These are phyloP conservation scores for Cephalopterus ornatus DNA, from an alignment of 2,113 vertebrate species.

Conservation along the genomic window DNA sequence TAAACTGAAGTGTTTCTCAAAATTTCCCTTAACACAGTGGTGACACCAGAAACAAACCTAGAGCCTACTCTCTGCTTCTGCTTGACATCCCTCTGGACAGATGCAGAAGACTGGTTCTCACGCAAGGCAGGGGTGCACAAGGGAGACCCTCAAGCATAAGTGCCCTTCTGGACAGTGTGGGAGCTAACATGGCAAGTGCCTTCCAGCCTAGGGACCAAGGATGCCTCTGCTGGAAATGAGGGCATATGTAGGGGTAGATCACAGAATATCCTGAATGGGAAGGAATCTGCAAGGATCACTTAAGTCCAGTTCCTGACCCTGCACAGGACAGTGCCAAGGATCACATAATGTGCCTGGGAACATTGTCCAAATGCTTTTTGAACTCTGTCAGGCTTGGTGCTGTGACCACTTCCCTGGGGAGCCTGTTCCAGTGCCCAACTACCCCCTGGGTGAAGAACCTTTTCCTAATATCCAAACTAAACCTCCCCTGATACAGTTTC, in stretches of 20 bases:
- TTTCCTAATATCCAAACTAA: neutral
- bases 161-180: neutral
- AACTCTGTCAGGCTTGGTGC: neutral
- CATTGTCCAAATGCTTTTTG: neutral
- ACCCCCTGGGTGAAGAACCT: neutral
- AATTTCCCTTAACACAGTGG: neutral
- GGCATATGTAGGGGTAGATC: neutral
- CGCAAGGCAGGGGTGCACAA: too few species aligned
- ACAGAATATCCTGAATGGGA: neutral
- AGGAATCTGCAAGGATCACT: neutral
- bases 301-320: neutral
- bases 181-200: neutral
- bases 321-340: neutral
- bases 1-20: neutral
- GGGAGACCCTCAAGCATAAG: fast-evolving
- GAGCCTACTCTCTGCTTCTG: neutral
- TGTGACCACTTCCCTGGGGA: neutral
- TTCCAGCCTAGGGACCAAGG: neutral
- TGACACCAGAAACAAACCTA: neutral
- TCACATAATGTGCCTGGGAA: neutral
- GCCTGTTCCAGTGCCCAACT: neutral
- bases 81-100: neutral
- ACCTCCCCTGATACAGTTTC: neutral
- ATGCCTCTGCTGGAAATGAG: neutral
- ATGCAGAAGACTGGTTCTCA: neutral